phyloP scores from a whole-genome alignment of 2,113 vertebrate genomes.

The Amblyornis subalaris region DNA sequence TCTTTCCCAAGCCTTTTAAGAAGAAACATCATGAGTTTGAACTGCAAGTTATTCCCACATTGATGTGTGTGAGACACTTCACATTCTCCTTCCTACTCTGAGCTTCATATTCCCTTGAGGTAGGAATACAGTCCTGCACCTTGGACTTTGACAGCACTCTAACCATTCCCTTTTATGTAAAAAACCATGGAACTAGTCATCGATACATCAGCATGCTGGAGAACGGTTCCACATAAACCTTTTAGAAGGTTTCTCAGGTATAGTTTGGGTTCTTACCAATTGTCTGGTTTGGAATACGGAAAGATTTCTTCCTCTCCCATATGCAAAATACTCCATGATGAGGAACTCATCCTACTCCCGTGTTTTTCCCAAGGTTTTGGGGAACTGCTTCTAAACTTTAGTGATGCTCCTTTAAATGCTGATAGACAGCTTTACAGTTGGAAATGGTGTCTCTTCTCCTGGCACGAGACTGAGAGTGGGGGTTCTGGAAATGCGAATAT shows the following conservation, averaged over 20 bases:
- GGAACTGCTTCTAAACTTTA: neutral
- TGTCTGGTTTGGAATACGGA: neutral
- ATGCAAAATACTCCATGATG: neutral
- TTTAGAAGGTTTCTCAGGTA: neutral
- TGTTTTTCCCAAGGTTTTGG: neutral
- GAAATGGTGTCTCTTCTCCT: neutral
- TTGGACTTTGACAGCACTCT: neutral
- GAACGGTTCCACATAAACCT: neutral
- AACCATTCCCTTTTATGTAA: neutral
- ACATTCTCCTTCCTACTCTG: neutral
- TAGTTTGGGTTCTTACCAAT: neutral
- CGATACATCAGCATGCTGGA: neutral
- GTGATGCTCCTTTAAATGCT: neutral
- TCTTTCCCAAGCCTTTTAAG: neutral
- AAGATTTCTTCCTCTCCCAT: neutral
- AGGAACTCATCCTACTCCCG: neutral
- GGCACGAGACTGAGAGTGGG: rapidly evolving
- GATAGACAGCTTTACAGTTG: neutral
- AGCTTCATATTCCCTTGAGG: neutral
- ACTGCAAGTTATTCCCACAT: neutral
- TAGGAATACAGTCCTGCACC: neutral
- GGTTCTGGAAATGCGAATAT: neutral
- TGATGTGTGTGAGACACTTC: neutral
- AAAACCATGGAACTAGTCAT: neutral
- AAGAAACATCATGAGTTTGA: neutral